phyloP scores from a whole-genome alignment of 2,113 vertebrate species.

The Coracopsis vasa region DNA sequence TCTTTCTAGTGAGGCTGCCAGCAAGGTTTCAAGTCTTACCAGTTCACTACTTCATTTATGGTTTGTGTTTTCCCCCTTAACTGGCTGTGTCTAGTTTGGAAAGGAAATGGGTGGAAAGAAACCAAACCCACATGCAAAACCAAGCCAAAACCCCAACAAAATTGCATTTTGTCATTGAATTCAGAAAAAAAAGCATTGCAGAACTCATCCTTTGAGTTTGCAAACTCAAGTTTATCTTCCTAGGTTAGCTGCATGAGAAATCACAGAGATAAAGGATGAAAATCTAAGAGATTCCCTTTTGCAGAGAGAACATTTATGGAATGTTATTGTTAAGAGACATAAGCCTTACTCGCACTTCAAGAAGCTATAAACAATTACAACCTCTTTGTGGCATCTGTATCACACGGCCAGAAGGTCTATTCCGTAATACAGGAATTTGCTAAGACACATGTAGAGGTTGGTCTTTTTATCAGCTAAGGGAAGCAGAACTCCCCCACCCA shows the following conservation, averaged over 20 bases:
- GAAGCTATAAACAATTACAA: neutral
- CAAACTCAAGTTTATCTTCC: neutral
- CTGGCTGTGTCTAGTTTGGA: slow-evolving; percentile 27
- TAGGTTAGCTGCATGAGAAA: neutral
- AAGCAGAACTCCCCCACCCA: neutral
- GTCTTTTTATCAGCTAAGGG: neutral
- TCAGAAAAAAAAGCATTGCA: neutral
- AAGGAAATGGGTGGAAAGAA: neutral
- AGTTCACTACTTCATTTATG: rapidly evolving
- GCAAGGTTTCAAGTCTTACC: neutral
- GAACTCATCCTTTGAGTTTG: neutral
- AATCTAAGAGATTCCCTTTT: neutral
- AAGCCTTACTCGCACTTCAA: neutral
- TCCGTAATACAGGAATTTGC: neutral
- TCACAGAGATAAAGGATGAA: neutral
- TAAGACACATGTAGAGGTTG: neutral
- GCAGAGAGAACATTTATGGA: neutral
- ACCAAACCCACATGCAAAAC: neutral
- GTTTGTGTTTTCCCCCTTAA: neutral
- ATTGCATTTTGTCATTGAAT: neutral
- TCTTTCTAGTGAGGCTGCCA: neutral
- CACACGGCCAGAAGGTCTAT: neutral
- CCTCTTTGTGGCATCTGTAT: neutral
- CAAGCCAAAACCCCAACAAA: neutral
- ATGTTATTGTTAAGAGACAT: neutral